Evolutionary conservation across 1,140 invertebrate species (phyloP).

Genomic region (Drosophila repletoides): DNA sequence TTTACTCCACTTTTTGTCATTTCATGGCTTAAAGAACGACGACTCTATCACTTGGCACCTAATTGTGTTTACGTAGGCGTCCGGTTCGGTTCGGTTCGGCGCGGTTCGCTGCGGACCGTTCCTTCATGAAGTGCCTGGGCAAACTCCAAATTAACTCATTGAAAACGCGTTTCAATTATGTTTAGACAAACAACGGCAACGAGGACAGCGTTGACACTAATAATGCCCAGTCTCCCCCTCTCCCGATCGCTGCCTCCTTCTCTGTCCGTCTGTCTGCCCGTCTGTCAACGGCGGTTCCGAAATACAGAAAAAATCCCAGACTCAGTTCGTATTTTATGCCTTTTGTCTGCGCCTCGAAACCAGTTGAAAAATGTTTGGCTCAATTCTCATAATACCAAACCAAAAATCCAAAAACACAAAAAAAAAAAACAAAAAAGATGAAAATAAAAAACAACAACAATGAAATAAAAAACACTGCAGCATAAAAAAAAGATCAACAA

Average conservation of each 20-base stretch:
- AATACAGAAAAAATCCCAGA: constrained; percentile 33
- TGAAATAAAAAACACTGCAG: constrained; percentile 3
- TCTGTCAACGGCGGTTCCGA: constrained; percentile 13
- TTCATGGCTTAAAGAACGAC: constrained; percentile 48
- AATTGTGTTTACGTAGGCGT: constrained; percentile 80
- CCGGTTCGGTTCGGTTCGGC: constrained; percentile 27
- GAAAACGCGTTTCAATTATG: constrained; percentile 77
- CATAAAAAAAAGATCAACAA: constrained; percentile 41
- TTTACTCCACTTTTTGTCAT: constrained; percentile 78
- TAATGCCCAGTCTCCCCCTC: constrained; percentile 23
- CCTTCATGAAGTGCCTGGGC: constrained; percentile 25
- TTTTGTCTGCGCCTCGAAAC: constrained; percentile 57
- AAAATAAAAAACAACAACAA: constrained; percentile 9
- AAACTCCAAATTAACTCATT: constrained; percentile 74
- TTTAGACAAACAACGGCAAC: constrained; percentile 64
- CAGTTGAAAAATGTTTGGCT: constrained; percentile 69
- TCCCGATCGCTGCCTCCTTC: not conserved
- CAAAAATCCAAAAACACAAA: constrained; percentile 4
- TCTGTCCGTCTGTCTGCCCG: constrained; percentile 26
- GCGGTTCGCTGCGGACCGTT: not conserved
- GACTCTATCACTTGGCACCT: constrained; percentile 58
- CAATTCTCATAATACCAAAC: constrained; percentile 68
- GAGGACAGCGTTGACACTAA: constrained; percentile 61
- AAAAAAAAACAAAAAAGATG: too few relatives aligned
- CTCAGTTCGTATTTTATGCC: constrained; percentile 57